These are phyloP conservation scores for Diaprepes abbreviatus DNA, from an alignment of 2,888 invertebrate species.

Conservation along the genomic window DNA sequence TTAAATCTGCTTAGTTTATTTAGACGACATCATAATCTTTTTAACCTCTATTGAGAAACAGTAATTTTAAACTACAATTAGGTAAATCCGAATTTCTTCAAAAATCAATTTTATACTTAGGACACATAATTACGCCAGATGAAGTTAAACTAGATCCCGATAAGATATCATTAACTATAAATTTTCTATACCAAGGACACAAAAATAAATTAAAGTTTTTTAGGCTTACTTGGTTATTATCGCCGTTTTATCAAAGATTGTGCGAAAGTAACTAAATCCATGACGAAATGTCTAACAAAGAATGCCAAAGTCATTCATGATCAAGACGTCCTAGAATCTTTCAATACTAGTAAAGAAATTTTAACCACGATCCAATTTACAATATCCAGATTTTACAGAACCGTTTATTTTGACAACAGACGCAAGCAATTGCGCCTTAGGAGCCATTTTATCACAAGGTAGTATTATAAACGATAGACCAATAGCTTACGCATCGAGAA, in stretches of 20 bases:
- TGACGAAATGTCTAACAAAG: conserved; percentile 32
- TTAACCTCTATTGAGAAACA: too few relatives aligned
- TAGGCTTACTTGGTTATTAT: neutral
- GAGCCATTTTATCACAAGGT: conserved; percentile 58
- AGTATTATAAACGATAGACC: conserved; percentile 52
- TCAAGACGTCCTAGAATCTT: neutral
- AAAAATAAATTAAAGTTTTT: neutral
- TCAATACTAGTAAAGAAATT: neutral
- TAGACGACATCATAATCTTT: too few relatives aligned
- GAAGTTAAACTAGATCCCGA: neutral
- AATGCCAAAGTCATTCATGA: neutral
- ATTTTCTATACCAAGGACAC: neutral
- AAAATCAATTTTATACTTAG: conserved; percentile 36
- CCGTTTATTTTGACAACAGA: conserved; percentile 56
- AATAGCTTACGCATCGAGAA: conserved; percentile 57
- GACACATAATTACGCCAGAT: too few relatives aligned
- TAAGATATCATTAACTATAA: neutral
- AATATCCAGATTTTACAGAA: conserved; percentile 54
- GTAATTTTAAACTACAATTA: neutral
- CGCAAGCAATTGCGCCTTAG: conserved; percentile 46
- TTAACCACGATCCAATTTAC: neutral
- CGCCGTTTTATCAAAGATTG: conserved; percentile 9
- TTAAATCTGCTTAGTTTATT: too few relatives aligned
- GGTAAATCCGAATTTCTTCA: conserved; percentile 12
- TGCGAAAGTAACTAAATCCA: conserved; percentile 31